Base-by-base conservation (phyloP, 2,888 invertebrate species). In the Noctua janthina region DNA sequence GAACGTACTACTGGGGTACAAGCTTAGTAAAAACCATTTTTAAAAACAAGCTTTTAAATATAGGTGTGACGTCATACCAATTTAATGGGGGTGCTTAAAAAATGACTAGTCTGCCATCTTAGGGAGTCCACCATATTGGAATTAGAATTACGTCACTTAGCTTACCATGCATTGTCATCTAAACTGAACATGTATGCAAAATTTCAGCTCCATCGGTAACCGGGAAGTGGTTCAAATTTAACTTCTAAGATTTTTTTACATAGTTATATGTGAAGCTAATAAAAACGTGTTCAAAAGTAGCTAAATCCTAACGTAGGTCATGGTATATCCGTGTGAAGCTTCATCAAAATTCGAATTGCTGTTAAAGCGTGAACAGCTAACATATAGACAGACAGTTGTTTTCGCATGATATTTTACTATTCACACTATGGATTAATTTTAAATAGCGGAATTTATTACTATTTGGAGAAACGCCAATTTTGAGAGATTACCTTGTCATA, bases 371-470 rank as follows among this genome's bases (percentile, higher is more conserved):
- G 3, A 49, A 69, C 29, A 49, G 6, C 3, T 29, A 11, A 70
- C 29, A n/a, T 1, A 15, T 0, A 69, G 49, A 35, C 6, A 20
- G 29, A 49, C 20, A 51, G 29, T 70, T 49, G 3, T 1, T 51
- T 51, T 49, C 7, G 29, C 51, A 20, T 51, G 35, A n/a, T n/a
- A 8, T 46, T 29, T 46, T 46, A 46, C 8, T 68, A 68, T 66
- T 39, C 20, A 11, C 2, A n/a, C 3, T 13, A 1, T 68, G n/a
- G 7, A 66, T 76, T 71, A 11, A 64, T 83, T 66, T 54, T 51
- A 70, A 70, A 75, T 82, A 82, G 39, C 79, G 79, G 79, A 75
- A 69, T 79, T 17, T 68, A 17, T 62, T 82, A 75, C 64, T 66
- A 35, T 64, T 70, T 75, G 39, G 29, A 46, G 17, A 15, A 20